These are phyloP conservation scores for Apodemus speciosus DNA, from an alignment of 2,113 vertebrate species.

Conservation along the genomic window DNA sequence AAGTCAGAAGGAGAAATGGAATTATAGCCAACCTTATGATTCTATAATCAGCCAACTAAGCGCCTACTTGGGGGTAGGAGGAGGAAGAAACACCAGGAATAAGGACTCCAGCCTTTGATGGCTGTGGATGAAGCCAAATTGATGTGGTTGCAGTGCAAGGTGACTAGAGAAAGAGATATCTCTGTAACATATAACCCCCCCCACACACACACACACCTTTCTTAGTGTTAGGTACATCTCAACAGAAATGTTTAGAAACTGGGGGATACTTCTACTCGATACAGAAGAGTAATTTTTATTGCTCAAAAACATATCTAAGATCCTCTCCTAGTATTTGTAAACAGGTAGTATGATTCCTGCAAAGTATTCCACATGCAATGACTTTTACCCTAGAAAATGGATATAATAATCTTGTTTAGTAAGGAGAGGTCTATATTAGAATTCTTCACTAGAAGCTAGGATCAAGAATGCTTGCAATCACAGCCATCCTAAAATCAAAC, in stretches of 20 bases:
- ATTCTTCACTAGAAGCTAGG: neutral
- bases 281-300: slow-evolving; percentile 23
- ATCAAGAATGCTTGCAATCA: neutral
- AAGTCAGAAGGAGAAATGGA: slow-evolving; percentile 75
- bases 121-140: neutral
- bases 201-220: neutral
- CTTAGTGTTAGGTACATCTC: neutral
- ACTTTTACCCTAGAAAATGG: neutral
- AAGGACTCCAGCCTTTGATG: slow-evolving; percentile 24
- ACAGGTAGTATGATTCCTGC: neutral
- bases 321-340: neutral
- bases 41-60: slow-evolving; percentile 72
- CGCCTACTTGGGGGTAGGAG: slow-evolving; percentile 36
- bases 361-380: neutral
- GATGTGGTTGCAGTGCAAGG: neutral
- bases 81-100: neutral
- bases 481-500: neutral
- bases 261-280: slow-evolving; percentile 6
- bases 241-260: neutral
- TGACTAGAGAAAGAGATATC: neutral
- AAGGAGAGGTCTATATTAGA: neutral
- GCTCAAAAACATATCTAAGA: neutral
- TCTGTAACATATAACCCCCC: neutral
- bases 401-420: slow-evolving; percentile 36
- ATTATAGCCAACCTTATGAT: slow-evolving; percentile 75